Base-by-base conservation (phyloP, 2,888 invertebrate species). In the Polia nebulosa region DNA sequence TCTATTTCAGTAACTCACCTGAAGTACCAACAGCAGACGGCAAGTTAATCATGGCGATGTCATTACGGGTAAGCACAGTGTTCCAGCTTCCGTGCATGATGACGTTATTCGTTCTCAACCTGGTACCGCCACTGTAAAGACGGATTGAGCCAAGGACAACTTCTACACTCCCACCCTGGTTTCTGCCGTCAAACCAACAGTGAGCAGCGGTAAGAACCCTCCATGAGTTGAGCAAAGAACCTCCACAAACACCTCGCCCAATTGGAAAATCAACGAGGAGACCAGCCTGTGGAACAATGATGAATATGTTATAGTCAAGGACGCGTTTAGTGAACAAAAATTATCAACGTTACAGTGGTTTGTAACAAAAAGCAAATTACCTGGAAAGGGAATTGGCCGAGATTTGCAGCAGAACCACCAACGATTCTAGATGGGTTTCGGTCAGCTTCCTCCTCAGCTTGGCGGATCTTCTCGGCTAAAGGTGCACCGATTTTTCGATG, bases 91-190 rank as follows among this genome's bases (percentile, higher is more conserved):
- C 81, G 62, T 93, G 93, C 68, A 81, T 71, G 7, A 72, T 74
- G 1, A 92, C 81, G 1, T 60, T 76, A 20, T 81, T 85, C 3
- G 89, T 85, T 0, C 74, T 47, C 0, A 88, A 0, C n/a, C 93
- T 88, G 15, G 76, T 82, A 20, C 93, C 93, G 7, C 92, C 92
- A 25, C 55, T 66, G 84, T 89, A 92, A 15, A 92, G 69, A 1
- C 77, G 25, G 13, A 73, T 53, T 3, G 91, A 88, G 25, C 90
- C 93, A 1, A 92, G 87, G 0, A 92, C 88, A 1, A 91, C 89
- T 2, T 87, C 88, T 25, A 62, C 4, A 1, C 64, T 34, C 13
- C 17, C 8, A 3, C 25, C 63, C 63, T 63, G 64, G 63, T 45
- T 64, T 27, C 6, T 13, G 2, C 63, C 63, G 9, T 63, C 63